Base-by-base conservation (phyloP, 2,797 vertebrate genomes). In the Lepilemur ruficaudatus region DNA sequence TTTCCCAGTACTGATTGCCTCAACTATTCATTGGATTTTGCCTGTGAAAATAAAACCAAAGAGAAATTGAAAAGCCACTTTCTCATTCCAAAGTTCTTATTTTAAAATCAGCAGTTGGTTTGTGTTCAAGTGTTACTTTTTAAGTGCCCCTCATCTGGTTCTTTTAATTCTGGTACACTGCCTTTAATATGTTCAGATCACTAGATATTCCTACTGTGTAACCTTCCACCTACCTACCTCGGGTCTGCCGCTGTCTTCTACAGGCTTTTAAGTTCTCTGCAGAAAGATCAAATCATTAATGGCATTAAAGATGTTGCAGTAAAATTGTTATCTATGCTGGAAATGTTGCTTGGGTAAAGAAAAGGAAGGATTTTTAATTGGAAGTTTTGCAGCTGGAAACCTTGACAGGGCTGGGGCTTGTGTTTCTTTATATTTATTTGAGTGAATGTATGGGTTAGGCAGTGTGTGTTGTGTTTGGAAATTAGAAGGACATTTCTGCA, bases 211-310 rank as follows among this genome's bases (percentile, higher is more conserved):
- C 98, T 75, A 90, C 96, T 97, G 98, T 38, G 98, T 84, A 97
- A 98, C 97, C 97, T 98, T 97, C 86, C 93, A 98, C 96, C 97
- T 98, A 93, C 96, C 96, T 67, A 95, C 92, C 76, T 95, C 22
- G 18, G 92, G 93, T 86, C 65, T 94, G 61, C 96, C 52, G 84
- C 95, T 93, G 63, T 95, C 92, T 93, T 94, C 87, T 73, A 8
- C 3, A 61, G 46, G 52, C 91, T 98, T 98, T 97, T 93, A 96
- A 72, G 96, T 91, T 63, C 43, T 94, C 92, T 95, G 95, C 94
- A 93, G 96, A 98, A 98, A 98, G 97, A 98, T 98, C 97, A 98
- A 97, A 98, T 97, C 91, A 96, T 98, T 98, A 98, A 96, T 75
- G 41, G 30, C 65, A 98, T 98, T 98, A 98, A 98, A 97, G 95